Conservation (phyloP, 2,113 vertebrate species). For the Nicator chloris region DNA sequence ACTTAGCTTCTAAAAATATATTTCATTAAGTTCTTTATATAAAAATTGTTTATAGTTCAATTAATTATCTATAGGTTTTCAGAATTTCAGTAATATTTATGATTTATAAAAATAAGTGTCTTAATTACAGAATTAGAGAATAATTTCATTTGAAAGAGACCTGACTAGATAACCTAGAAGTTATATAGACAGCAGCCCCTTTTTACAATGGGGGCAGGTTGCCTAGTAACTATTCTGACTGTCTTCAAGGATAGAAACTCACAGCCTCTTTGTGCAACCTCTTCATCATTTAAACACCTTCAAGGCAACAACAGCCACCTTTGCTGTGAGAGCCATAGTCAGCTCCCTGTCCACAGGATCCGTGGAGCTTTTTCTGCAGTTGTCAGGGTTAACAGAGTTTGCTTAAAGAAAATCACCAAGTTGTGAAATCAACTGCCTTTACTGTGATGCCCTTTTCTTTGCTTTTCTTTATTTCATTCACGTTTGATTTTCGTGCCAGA, state of each 20-base stretch:
- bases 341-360: neutral
- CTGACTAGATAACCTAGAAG: too few species aligned
- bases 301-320: neutral
- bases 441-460: neutral
- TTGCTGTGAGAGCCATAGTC: neutral
- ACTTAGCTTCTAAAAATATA: neutral
- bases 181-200: neutral
- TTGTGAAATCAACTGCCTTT: neutral
- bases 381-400: neutral
- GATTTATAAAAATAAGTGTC: neutral
- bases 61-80: neutral
- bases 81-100: neutral
- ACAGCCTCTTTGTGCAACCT: neutral
- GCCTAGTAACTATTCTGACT: neutral
- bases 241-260: neutral
- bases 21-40: neutral
- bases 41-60: neutral
- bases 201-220: neutral
- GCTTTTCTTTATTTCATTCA: neutral
- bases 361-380: rapidly evolving
- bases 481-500: neutral
- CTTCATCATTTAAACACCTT: neutral
- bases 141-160: neutral
- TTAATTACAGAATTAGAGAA: neutral
- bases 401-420: slow-evolving; percentile 5